Percentiles rank a stretch among this genome's conserved stretches.
These are phyloP conservation scores for Coecobrya sp. DNA, from an alignment of 2,888 invertebrate species.

Conservation along the genomic window DNA sequence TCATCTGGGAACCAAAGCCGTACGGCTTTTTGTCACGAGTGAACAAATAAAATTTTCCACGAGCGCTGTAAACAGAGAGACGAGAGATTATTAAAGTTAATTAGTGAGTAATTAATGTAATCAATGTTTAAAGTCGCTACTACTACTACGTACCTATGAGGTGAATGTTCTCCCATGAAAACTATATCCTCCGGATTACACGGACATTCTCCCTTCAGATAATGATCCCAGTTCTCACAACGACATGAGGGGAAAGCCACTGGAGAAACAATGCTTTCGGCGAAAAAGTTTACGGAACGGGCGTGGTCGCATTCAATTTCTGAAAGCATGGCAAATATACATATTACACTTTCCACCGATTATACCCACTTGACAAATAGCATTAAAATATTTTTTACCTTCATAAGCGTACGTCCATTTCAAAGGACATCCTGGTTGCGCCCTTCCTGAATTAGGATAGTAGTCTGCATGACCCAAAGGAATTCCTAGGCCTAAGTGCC, in stretches of 20 bases:
- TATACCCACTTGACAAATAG: no score
- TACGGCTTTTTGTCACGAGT: slow-evolving; percentile 78
- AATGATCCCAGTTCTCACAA: slow-evolving; percentile 74
- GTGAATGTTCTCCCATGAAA: slow-evolving; percentile 74
- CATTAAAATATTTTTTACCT: no score
- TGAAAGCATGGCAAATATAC: no score
- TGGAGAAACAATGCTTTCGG: slow-evolving; percentile 83
- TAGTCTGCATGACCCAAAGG: no score
- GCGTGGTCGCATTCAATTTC: slow-evolving; percentile 80
- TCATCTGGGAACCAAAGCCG: slow-evolving; percentile 69
- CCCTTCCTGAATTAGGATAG: no score
- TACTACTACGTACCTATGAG: slow-evolving; percentile 38
- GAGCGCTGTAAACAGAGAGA: slow-evolving; percentile 48
- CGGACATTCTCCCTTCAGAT: slow-evolving; percentile 48
- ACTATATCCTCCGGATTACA: slow-evolving; percentile 57
- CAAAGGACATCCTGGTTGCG: no score
- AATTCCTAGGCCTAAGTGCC: no score
- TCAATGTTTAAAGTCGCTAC: background rate
- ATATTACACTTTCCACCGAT: no score
- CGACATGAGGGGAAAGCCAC: slow-evolving; percentile 80
- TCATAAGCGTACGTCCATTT: no score
- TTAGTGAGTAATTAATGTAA: no score
- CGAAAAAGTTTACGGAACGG: slow-evolving; percentile 77
- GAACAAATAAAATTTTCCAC: slow-evolving; percentile 78
- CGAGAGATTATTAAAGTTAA: no score